phyloP scores from a whole-genome alignment of 2,797 vertebrate species.

The Sylvia borin region DNA sequence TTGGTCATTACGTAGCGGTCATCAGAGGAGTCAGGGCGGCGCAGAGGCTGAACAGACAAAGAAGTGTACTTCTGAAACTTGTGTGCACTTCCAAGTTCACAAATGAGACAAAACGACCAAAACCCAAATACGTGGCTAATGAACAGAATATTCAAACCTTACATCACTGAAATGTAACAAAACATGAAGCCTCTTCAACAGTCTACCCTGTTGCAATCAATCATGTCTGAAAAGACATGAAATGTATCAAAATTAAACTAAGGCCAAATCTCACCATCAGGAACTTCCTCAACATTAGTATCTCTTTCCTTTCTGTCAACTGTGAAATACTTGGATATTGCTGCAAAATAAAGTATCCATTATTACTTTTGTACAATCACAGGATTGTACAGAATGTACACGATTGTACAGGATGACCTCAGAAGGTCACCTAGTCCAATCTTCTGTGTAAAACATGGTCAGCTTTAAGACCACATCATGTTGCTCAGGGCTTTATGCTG shows the following conservation, averaged over 20 bases:
- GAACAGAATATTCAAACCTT: neutral
- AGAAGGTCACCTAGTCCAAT: neutral
- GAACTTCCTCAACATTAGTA: neutral
- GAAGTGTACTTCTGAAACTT: neutral
- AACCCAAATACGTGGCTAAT: neutral
- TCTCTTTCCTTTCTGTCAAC: neutral
- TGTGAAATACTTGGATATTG: neutral
- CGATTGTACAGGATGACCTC: neutral
- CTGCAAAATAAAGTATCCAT: neutral
- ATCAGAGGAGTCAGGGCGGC: slow-evolving; percentile 95
- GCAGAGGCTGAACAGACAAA: slow-evolving; percentile 82
- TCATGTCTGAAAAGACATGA: neutral
- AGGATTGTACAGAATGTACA: neutral
- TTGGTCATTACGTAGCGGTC: slow-evolving; percentile 99
- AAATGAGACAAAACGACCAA: neutral
- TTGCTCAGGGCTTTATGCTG: neutral
- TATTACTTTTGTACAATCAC: neutral
- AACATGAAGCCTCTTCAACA: neutral
- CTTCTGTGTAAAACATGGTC: neutral
- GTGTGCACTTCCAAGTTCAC: neutral
- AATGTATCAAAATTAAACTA: neutral
- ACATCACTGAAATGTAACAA: neutral
- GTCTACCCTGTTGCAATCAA: neutral
- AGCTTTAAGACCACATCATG: neutral
- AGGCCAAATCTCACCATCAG: neutral